phyloP scores from a whole-genome alignment of 2,888 invertebrate genomes.

The Hetaerina titia region DNA sequence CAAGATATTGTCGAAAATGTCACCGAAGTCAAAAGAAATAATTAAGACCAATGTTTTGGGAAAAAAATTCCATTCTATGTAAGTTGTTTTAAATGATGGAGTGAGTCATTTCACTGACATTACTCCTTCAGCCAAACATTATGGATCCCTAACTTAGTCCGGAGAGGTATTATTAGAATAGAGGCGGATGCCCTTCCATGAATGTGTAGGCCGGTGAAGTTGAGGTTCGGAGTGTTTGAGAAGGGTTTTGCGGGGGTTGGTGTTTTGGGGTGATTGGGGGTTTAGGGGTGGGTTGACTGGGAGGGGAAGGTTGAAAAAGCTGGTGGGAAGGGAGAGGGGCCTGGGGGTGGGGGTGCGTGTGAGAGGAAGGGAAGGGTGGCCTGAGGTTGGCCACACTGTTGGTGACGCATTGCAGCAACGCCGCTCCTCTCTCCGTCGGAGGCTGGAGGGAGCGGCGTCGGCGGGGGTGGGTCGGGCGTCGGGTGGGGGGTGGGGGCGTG shows the following conservation, averaged over 20 bases:
- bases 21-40: too few species aligned
- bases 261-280: not conserved
- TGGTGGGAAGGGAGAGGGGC: not conserved
- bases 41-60: too few species aligned
- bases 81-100: too few species aligned
- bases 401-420: slow-evolving; percentile 65
- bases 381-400: slow-evolving; percentile 57
- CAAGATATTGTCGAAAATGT: too few species aligned
- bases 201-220: not conserved
- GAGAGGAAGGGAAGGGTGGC: not conserved
- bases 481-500: not conserved
- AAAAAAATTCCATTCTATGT: too few species aligned
- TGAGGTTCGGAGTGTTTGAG: not conserved
- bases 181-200: not conserved
- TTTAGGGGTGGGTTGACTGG: not conserved
- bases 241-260: not conserved
- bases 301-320: not conserved
- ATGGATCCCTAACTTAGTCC: too few species aligned
- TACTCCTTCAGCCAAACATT: too few species aligned
- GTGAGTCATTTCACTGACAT: too few species aligned
- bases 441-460: not conserved
- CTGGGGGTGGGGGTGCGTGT: not conserved
- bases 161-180: not conserved
- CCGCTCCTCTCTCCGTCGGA: not conserved
- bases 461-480: not conserved